Base-by-base conservation (phyloP, 2,888 invertebrate genomes). In the Sycophila texana region DNA sequence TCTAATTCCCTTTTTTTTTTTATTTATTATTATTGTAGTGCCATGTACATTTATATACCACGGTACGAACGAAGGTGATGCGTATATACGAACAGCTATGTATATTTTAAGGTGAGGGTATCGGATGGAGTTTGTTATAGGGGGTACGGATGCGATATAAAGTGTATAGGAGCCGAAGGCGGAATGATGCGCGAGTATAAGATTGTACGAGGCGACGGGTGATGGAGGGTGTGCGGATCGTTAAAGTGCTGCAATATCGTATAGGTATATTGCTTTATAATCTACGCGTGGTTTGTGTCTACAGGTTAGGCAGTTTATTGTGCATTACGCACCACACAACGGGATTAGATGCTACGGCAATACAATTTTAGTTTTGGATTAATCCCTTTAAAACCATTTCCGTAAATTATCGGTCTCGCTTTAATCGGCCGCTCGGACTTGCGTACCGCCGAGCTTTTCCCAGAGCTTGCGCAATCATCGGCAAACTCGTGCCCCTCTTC, bases 201-300 rank as follows among this genome's bases (percentile, higher is more conserved):
- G 65, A 49, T 63, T 22, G 61, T 22, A 60, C n/a, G 20, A 66
- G 39, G 68, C 22, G 63, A 30, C 51, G 65, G 58, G 57, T 53
- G 39, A 30, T 51, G 58, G 13, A 18, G 71, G 61, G 30, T 58
- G 57, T n/a, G 16, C n/a, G 55, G 63, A 79, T 79, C 68, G 70
- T 70, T 79, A 79, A 74, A 78, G n/a, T 74, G 70, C 58, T 71
- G 71, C 71, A 74, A 70, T 79, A 60, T 65, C 68, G 68, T 78
- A 63, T 63, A 78, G 63, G 49, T 72, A 65, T 72, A 77, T 74
- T 22, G 22, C 22, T 57, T 66, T 63, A 20, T 51, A 47, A 20
- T 75, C 20, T 39, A 61, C 47, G n/a, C 53, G 61, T 55, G 53
- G 55, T 53, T 13, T n/a, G n/a, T 55, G 47, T 58, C 18, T 57